Base-by-base conservation (phyloP, 2,113 vertebrate genomes). In the Diphyllodes magnificus region DNA sequence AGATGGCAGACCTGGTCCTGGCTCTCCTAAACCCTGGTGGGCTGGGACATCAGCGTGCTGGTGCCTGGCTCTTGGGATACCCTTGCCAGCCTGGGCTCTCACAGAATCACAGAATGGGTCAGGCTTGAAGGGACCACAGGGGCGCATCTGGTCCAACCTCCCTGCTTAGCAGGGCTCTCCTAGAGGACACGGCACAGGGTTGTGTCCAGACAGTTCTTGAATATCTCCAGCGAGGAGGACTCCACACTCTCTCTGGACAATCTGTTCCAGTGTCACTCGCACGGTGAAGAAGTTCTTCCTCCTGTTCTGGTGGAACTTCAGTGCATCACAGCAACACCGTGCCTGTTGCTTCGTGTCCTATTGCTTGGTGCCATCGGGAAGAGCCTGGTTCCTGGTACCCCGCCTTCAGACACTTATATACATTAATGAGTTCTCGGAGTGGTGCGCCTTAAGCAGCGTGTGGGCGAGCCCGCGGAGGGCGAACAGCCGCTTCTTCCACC, bases 11-110 rank as follows among this genome's bases (percentile, higher is more conserved):
- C 3, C 25, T 2, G 3, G 5, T 39, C 31, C 44, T 18, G 8
- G 4, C 31, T 13, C 23, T 23, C 12, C 44, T 33, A 7, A 1
- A 20, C 35, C 13, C 23, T 1, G 21, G 25, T 31, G 30, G 25
- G 15, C 15, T 16, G 72, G 20, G 13, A 33, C 8, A 12, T 3
- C 51, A 6, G 15, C 6, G 1, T 1, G 18, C 37, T 6, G 23
- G 2, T 22, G 24, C 50, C 22, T 6, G 57, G 60, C 31, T 78
- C 24, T 37, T 3, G 50, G 15, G 30, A 25, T 6, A 12, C 4
- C 15, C 17, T 22, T n/a, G 5, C 11, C 51, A 24, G 45, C 11
- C 40, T 33, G 24, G 9, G 22, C 57, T 37, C 27, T 8, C 59
- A 7, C 9, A 14, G 33, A 60, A 24, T 44, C 47, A 24, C 14